Conservation (phyloP, 2,113 vertebrate genomes). For the Struthio camelus region DNA sequence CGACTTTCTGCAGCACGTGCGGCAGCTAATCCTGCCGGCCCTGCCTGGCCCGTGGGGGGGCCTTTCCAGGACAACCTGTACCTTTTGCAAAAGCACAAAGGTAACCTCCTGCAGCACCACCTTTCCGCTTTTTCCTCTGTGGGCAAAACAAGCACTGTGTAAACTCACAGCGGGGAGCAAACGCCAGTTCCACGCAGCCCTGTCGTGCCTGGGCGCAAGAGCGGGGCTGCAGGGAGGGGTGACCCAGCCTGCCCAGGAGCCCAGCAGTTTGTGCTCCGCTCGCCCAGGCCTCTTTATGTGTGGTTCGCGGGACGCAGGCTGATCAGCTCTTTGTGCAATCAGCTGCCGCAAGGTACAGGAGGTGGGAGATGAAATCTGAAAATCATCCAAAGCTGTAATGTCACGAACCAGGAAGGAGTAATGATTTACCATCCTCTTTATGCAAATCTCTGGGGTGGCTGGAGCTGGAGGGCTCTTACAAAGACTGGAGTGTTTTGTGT, state of each 20-base stretch:
- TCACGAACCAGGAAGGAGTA: slow-evolving; percentile 77
- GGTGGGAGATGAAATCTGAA: slow-evolving; percentile 65
- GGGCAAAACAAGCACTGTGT: not conserved
- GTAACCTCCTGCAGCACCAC: not conserved
- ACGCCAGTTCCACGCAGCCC: not conserved
- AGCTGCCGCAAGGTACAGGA: not conserved
- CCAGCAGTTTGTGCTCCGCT: not conserved
- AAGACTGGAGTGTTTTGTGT: slow-evolving; percentile 1
- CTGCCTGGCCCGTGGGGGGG: not conserved
- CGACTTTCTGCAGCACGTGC: not conserved
- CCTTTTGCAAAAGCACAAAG: not conserved
- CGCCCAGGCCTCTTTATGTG: not conserved
- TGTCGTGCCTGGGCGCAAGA: not conserved
- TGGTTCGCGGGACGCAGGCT: not conserved
- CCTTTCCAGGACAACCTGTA: accelerated
- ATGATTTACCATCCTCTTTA: slow-evolving; percentile 64
- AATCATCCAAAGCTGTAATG: slow-evolving; percentile 52
- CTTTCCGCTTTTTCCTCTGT: not conserved
- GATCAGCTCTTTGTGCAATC: not conserved
- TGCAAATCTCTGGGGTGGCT: slow-evolving; percentile 73
- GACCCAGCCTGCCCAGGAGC: not conserved
- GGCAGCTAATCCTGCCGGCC: not conserved
- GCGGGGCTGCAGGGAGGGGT: not conserved
- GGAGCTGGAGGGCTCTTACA: slow-evolving; percentile 45
- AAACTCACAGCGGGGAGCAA: not conserved